Evolutionary conservation across 2,797 vertebrate genomes (phyloP).

Genomic region (Myripristis murdjan): DNA sequence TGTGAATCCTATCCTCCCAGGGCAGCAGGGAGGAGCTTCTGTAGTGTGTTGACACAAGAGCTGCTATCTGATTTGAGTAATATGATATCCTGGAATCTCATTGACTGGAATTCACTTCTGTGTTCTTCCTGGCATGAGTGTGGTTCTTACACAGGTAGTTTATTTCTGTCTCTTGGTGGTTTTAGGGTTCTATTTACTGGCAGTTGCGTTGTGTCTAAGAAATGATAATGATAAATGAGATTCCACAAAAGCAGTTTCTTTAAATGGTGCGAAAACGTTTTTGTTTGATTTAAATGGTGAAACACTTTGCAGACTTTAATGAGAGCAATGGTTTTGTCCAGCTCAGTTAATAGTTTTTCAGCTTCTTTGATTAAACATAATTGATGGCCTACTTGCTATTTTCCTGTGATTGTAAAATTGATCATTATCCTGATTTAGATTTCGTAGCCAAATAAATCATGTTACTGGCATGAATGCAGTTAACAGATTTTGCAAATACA

Average conservation of each 20-base stretch:
- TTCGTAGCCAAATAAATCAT: slow-evolving; percentile 56
- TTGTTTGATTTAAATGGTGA: slow-evolving; percentile 32
- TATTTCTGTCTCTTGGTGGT: slow-evolving; percentile 30
- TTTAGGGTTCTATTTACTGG: slow-evolving; percentile 27
- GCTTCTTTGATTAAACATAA: slow-evolving; percentile 60
- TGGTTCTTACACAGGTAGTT: slow-evolving; percentile 32
- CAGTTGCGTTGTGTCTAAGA: slow-evolving; percentile 7
- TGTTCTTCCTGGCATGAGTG: slow-evolving; percentile 69
- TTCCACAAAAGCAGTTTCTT: slow-evolving; percentile 20
- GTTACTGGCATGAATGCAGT: slow-evolving; percentile 47
- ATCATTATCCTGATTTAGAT: slow-evolving; percentile 46
- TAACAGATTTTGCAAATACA: slow-evolving; percentile 52
- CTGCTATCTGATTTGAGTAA: slow-evolving; percentile 84
- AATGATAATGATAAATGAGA: slow-evolving; percentile 18
- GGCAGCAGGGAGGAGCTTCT: slow-evolving; percentile 78
- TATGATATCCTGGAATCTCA: slow-evolving; percentile 75
- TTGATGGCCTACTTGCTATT: slow-evolving; percentile 61
- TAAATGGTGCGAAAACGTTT: slow-evolving; percentile 36
- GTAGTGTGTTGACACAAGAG: slow-evolving; percentile 81
- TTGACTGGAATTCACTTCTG: slow-evolving; percentile 74
- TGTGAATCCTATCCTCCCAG: slow-evolving; percentile 91
- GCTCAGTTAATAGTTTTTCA: slow-evolving; percentile 40
- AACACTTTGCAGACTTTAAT: slow-evolving; percentile 44
- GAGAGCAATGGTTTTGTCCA: slow-evolving; percentile 33
- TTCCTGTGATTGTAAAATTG: slow-evolving; percentile 41